Conservation (phyloP, 2,888 invertebrate species). For the Ennomos quercinarius region DNA sequence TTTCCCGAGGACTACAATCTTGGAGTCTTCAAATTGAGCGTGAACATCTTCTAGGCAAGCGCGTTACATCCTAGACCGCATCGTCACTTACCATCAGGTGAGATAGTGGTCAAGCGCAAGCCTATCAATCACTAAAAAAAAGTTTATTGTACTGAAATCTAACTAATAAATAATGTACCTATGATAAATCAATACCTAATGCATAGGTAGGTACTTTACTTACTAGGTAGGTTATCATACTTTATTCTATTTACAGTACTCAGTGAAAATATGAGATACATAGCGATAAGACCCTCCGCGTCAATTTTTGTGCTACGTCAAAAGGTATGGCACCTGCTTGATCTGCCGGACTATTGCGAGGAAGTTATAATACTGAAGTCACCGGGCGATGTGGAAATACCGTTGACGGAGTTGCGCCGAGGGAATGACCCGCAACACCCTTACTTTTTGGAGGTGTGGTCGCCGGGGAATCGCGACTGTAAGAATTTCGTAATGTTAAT, state of each 20-base stretch:
- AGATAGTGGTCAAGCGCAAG: no score
- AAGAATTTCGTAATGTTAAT: conserved; percentile 2
- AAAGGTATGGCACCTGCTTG: conserved; percentile 75
- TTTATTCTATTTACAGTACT: conserved; percentile 47
- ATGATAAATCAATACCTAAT: no score
- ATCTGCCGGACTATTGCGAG: conserved; percentile 76
- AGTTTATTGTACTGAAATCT: no score
- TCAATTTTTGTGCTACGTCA: conserved; percentile 69
- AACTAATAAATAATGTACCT: no score
- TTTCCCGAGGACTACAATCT: no score
- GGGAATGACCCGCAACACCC: conserved; percentile 76
- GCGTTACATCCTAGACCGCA: no score
- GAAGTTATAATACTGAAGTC: conserved; percentile 72
- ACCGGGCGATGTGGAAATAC: conserved; percentile 58
- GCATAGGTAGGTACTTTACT: no score
- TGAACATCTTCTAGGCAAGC: no score
- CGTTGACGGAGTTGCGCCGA: conserved; percentile 64
- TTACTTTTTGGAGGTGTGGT: conserved; percentile 73
- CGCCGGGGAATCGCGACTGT: conserved; percentile 47
- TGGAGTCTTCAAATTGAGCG: no score
- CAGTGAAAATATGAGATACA: conserved; percentile 69
- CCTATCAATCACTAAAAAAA: no score
- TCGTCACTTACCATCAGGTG: no score
- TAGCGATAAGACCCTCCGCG: conserved; percentile 67
- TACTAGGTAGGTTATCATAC: not conserved